A percentile compares a stretch with the other conserved stretches of the same genome.
These are phyloP conservation scores for Colius striatus DNA, from an alignment of 2,113 vertebrate genomes.

Conservation along the genomic window DNA sequence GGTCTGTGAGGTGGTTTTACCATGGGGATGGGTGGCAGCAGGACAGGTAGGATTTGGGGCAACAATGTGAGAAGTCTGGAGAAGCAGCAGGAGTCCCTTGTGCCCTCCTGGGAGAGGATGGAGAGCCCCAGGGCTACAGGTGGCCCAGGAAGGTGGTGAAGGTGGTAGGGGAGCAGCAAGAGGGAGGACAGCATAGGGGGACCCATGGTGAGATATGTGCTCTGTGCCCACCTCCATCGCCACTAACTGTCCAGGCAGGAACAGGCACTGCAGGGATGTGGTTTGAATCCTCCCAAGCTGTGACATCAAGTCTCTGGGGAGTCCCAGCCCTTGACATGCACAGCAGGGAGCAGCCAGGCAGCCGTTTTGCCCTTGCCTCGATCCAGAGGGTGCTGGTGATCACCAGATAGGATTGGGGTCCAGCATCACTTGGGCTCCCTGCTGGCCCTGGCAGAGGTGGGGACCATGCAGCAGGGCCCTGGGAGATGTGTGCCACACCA, in stretches of 20 bases:
- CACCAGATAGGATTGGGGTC: neutral
- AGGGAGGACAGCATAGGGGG: neutral
- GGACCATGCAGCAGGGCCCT: rapidly evolving
- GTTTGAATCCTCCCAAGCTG: neutral
- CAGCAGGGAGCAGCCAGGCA: neutral
- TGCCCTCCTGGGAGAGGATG: neutral
- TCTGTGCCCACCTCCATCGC: neutral
- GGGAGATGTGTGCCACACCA: neutral
- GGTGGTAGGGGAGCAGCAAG: neutral
- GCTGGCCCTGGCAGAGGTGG: neutral
- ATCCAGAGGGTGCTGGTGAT: neutral
- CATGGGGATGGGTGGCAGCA: neutral
- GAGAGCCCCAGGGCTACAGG: neutral
- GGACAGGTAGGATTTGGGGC: neutral
- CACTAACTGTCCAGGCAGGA: neutral
- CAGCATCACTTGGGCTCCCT: neutral
- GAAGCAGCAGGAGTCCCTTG: neutral
- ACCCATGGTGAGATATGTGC: rapidly evolving
- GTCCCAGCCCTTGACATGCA: neutral
- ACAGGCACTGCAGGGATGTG: rapidly evolving
- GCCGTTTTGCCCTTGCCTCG: neutral
- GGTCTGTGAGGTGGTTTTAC: rapidly evolving
- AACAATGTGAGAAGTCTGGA: neutral
- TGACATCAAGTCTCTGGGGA: neutral
- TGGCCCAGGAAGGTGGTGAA: neutral